Percentiles rank a stretch among this genome's conserved stretches.
Evolutionary conservation across 2,113 vertebrate species (phyloP).

Genomic region (Mirza zaza): DNA sequence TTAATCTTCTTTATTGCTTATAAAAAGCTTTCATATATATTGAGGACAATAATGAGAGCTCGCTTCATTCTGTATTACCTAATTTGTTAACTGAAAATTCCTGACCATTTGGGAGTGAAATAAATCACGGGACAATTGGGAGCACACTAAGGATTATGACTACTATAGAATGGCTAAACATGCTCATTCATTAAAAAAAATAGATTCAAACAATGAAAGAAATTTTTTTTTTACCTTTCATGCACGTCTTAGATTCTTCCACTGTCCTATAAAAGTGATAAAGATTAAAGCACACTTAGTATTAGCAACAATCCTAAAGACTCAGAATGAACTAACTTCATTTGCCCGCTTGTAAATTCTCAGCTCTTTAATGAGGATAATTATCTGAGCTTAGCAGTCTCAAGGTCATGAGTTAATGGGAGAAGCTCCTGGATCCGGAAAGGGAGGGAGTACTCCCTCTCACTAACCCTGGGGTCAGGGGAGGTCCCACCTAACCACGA

Average conservation of each 20-base stretch:
- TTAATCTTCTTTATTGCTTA: background rate
- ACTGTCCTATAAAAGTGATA: conserved; percentile 73
- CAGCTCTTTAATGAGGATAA: conserved; percentile 25
- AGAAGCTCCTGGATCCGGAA: background rate
- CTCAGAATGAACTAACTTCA: background rate
- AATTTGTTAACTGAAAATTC: background rate
- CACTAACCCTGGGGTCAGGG: background rate
- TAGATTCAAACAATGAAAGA: conserved; percentile 12
- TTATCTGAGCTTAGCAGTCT: background rate
- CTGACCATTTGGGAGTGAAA: background rate
- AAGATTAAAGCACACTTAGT: conserved; percentile 34
- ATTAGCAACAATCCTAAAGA: background rate
- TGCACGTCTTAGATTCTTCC: conserved; percentile 66
- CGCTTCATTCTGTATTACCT: background rate
- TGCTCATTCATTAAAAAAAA: background rate
- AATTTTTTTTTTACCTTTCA: conserved; percentile 79
- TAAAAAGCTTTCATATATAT: background rate
- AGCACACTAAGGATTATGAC: background rate
- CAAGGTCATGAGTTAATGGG: background rate
- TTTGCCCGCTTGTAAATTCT: background rate
- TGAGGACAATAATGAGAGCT: background rate
- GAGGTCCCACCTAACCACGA: background rate
- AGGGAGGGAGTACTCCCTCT: background rate
- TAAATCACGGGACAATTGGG: background rate
- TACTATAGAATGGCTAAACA: background rate